phyloP scores from a whole-genome alignment of 2,888 invertebrate species.

The Prostheceraeus crozeri region DNA sequence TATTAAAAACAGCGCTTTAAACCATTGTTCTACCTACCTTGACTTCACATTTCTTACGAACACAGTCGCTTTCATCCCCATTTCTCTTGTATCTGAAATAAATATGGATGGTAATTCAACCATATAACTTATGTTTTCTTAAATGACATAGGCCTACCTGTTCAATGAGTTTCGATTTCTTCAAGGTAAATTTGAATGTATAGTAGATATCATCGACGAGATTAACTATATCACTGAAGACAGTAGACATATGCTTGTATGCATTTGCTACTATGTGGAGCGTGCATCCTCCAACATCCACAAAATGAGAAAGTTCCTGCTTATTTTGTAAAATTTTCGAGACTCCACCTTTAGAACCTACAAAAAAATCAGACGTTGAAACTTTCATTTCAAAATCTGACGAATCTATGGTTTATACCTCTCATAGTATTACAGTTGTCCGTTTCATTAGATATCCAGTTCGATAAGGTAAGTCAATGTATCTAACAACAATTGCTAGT shows the following conservation, averaged over 20 bases:
- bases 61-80: too few relatives aligned
- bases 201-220: constrained; percentile 10
- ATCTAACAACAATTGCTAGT: constrained; percentile 17
- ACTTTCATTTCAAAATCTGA: background rate
- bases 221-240: background rate
- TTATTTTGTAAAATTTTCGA: background rate
- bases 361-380: background rate
- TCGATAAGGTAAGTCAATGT: constrained; percentile 14
- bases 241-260: background rate
- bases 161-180: background rate
- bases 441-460: constrained; percentile 19
- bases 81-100: too few relatives aligned
- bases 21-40: too few relatives aligned
- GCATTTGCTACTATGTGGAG: constrained; percentile 28
- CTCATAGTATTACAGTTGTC: constrained; percentile 23
- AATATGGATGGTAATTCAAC: too few relatives aligned
- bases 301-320: constrained; percentile 8
- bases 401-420: background rate
- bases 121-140: too few relatives aligned
- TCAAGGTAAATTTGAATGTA: constrained; percentile 8
- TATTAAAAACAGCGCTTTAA: too few relatives aligned
- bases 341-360: constrained; percentile 2
- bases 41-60: too few relatives aligned
- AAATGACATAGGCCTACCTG: too few relatives aligned
- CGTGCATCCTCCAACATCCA: constrained; percentile 27